These are phyloP conservation scores for Drosophila arawakana DNA, from an alignment of 1,140 invertebrate species.

Conservation along the genomic window DNA sequence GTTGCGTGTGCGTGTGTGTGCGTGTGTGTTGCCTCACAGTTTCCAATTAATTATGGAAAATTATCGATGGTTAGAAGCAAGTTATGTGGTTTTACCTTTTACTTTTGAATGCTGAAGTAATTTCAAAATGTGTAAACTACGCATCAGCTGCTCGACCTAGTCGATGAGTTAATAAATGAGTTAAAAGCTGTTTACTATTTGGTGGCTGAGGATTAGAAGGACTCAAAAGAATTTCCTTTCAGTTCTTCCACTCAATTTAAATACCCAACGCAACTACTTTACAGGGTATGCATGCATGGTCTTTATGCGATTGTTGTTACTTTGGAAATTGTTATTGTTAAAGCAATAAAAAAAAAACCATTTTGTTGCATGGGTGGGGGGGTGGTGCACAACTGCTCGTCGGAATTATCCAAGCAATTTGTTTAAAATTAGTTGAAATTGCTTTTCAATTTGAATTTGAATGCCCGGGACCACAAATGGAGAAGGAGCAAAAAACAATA, in stretches of 20 bases:
- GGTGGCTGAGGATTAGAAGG: too few species aligned
- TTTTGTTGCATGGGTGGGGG: slow-evolving; percentile 25
- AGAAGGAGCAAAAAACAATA: slow-evolving; percentile 7
- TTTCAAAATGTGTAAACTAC: too few species aligned
- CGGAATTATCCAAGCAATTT: slow-evolving; percentile 69
- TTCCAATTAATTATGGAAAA: not conserved
- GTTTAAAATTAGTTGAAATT: slow-evolving; percentile 71
- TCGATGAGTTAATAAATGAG: too few species aligned
- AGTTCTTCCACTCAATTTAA: not conserved
- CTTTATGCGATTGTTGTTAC: slow-evolving; percentile 20
- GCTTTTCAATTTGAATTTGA: slow-evolving; percentile 47
- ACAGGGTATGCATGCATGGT: slow-evolving; percentile 21
- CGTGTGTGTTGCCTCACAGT: not conserved
- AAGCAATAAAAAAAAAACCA: slow-evolving; percentile 15
- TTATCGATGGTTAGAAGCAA: not conserved
- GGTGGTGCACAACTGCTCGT: slow-evolving; percentile 49
- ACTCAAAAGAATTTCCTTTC: too few species aligned
- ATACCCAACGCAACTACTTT: not conserved
- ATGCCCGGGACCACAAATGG: slow-evolving; percentile 9
- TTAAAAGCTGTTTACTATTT: too few species aligned
- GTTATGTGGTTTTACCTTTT: too few species aligned
- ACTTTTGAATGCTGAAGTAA: too few species aligned
- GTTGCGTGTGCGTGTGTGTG: slow-evolving; percentile 8
- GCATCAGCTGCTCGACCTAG: too few species aligned
- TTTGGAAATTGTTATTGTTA: slow-evolving; percentile 32